These are phyloP conservation scores for Pentalonia nigronervosa DNA, from an alignment of 1,140 invertebrate genomes.

Conservation along the genomic window DNA sequence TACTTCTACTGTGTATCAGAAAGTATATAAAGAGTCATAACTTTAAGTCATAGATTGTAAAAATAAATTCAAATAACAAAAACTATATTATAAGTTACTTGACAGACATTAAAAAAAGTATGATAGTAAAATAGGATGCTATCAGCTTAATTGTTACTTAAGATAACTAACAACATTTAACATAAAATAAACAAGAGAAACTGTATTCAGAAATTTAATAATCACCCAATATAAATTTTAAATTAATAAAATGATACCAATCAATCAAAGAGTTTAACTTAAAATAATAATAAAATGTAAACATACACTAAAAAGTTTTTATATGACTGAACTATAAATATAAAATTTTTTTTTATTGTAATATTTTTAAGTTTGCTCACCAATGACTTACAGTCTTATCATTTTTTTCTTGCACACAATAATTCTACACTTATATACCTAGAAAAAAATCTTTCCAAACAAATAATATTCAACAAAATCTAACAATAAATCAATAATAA, in stretches of 20 bases:
- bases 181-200: neutral
- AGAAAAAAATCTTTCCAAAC: neutral
- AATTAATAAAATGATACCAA: neutral
- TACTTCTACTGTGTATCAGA: too few relatives aligned
- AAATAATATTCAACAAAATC: neutral
- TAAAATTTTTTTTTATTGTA: neutral
- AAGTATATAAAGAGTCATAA: too few relatives aligned
- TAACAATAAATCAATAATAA: neutral
- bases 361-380: neutral
- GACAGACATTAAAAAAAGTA: too few relatives aligned
- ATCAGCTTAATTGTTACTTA: neutral
- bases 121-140: neutral
- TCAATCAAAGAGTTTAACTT: neutral
- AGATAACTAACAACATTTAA: neutral
- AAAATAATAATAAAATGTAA: neutral
- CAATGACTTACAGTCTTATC: fast-evolving
- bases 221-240: neutral
- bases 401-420: neutral
- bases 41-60: too few relatives aligned
- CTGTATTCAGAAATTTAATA: neutral
- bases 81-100: too few relatives aligned
- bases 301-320: neutral
- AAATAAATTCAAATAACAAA: too few relatives aligned
- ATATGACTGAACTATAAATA: neutral
- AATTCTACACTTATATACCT: neutral